These are phyloP conservation scores for Nesidiocoris tenuis DNA, from an alignment of 2,888 invertebrate species.

Conservation along the genomic window DNA sequence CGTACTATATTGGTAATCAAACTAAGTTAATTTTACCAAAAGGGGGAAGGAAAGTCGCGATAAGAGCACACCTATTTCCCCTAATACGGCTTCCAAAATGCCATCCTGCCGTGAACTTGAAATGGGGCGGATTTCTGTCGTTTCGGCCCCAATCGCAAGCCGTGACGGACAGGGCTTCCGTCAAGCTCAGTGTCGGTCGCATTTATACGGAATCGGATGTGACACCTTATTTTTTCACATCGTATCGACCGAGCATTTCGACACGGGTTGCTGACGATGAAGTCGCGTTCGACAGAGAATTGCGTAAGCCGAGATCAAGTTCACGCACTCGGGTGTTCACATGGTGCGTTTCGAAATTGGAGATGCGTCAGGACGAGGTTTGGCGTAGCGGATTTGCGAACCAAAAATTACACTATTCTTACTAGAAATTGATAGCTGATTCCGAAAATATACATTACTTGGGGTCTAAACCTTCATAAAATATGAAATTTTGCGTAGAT, in stretches of 20 bases:
- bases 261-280: neutral
- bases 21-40: too few relatives aligned
- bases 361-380: too few relatives aligned
- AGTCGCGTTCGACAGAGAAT: neutral
- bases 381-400: too few relatives aligned
- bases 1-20: too few relatives aligned
- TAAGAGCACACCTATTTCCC: too few relatives aligned
- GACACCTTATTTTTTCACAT: neutral
- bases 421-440: too few relatives aligned
- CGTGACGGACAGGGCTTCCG: neutral
- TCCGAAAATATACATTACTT: too few relatives aligned
- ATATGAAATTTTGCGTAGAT: too few relatives aligned
- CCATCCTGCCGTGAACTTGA: neutral
- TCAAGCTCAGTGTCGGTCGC: neutral
- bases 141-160: neutral
- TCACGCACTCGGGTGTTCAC: neutral
- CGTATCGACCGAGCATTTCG: neutral
- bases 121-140: neutral
- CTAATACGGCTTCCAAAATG: neutral
- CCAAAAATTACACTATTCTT: too few relatives aligned
- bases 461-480: too few relatives aligned
- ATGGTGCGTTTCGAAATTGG: too few relatives aligned
- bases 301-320: neutral
- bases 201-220: neutral
- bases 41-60: too few relatives aligned